These are phyloP conservation scores for Microcaecilia unicolor DNA, from an alignment of 2,797 vertebrate species.

Conservation along the genomic window DNA sequence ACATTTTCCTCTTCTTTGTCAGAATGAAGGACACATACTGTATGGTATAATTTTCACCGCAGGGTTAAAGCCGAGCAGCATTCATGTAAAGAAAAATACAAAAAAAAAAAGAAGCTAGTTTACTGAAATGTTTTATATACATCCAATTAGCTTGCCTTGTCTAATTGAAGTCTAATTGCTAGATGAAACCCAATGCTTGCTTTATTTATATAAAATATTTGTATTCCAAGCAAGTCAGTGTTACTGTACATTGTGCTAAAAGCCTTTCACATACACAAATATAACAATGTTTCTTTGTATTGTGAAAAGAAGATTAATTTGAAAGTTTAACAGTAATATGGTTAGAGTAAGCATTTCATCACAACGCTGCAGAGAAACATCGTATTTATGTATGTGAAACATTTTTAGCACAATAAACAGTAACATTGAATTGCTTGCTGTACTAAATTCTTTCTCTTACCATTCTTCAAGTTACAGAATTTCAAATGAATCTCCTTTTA, in stretches of 20 bases:
- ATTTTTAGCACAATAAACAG: too few species aligned
- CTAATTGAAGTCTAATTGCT: conserved; percentile 45
- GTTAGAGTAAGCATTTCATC: too few species aligned
- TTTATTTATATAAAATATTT: conserved; percentile 62
- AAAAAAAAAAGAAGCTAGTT: conserved; percentile 10
- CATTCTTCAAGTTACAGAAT: conserved; percentile 45
- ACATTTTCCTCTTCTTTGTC: conserved; percentile 11
- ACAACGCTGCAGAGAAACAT: too few species aligned
- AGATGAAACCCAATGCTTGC: conserved; percentile 43
- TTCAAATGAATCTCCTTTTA: conserved; percentile 37
- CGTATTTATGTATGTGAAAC: too few species aligned
- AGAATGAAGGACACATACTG: conserved; percentile 12
- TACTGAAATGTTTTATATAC: conserved; percentile 33
- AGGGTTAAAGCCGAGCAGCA: conserved; percentile 10
- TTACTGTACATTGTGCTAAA: conserved; percentile 61
- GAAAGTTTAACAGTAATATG: too few species aligned
- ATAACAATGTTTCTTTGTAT: conserved; percentile 38
- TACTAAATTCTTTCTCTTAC: conserved; percentile 49
- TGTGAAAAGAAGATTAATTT: too few species aligned
- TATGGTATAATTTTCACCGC: conserved; percentile 17
- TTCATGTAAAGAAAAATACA: conserved; percentile 2
- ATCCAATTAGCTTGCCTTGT: conserved; percentile 17
- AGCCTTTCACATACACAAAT: conserved; percentile 55
- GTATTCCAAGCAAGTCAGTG: conserved; percentile 41
- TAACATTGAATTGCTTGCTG: too few species aligned